Conservation (phyloP, 2,113 vertebrate species). For the Neogobius melanostomus region DNA sequence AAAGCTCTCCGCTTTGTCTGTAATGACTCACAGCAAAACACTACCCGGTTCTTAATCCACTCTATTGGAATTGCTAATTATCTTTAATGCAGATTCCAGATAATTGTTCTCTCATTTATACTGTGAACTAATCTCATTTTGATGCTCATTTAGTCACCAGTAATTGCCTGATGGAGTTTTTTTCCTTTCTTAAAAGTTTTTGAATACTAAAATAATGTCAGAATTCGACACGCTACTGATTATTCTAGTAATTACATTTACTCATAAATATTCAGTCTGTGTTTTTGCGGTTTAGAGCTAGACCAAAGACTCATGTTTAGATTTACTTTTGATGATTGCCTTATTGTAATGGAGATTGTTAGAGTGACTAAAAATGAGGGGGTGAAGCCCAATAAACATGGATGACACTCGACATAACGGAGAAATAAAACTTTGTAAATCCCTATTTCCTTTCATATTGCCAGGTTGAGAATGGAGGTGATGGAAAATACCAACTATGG, state of each 20-base stretch:
- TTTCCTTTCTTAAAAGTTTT: constrained; percentile 23
- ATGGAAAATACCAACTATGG: constrained; percentile 11
- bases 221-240: constrained; percentile 21
- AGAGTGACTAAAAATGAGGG: background rate
- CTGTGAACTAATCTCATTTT: constrained; percentile 46
- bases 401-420: background rate
- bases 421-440: background rate
- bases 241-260: constrained; percentile 28
- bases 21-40: constrained; percentile 59
- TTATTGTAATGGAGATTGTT: background rate
- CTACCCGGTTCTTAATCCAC: constrained; percentile 59
- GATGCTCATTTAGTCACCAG: constrained; percentile 42
- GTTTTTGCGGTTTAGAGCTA: background rate
- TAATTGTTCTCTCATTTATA: constrained; percentile 59
- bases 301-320: constrained; percentile 1
- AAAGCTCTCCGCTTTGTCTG: constrained; percentile 48
- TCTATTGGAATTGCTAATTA: constrained; percentile 65
- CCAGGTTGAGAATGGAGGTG: background rate
- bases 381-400: no score
- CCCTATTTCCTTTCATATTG: background rate
- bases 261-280: constrained; percentile 13
- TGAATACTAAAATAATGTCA: constrained; percentile 12
- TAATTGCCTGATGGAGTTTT: constrained; percentile 36
- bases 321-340: background rate
- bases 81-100: constrained; percentile 63